phyloP scores from a whole-genome alignment of 2,113 vertebrate species.

The Caretta caretta region DNA sequence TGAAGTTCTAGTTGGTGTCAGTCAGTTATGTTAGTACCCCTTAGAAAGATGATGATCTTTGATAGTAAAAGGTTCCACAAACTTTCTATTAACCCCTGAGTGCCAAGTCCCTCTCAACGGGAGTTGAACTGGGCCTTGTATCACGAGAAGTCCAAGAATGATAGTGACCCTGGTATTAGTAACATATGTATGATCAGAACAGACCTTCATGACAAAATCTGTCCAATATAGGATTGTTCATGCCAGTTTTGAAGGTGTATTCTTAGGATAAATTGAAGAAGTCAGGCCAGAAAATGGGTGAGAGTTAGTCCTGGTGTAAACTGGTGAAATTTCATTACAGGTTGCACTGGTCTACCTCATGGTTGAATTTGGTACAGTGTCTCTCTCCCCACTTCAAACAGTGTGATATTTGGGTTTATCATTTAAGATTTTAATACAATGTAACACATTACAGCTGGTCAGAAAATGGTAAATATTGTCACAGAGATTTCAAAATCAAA shows the following conservation, averaged over 20 bases:
- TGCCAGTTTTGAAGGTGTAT: neutral
- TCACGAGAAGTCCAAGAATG: neutral
- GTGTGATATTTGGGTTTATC: neutral
- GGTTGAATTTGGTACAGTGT: neutral
- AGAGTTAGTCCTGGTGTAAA: neutral
- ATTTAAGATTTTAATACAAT: neutral
- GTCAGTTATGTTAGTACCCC: neutral
- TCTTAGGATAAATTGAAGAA: neutral
- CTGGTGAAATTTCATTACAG: neutral
- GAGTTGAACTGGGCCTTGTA: accelerated
- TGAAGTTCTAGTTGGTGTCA: neutral
- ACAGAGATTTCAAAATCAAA: neutral
- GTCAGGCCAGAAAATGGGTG: neutral
- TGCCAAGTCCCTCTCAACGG: neutral
- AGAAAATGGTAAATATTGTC: neutral
- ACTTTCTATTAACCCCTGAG: accelerated
- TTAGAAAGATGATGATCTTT: neutral
- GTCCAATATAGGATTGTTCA: neutral
- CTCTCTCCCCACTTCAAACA: neutral
- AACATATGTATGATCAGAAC: neutral
- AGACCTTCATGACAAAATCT: neutral
- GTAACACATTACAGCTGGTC: neutral
- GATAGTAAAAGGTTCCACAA: neutral
- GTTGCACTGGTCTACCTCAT: neutral
- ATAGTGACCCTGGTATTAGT: neutral